These are phyloP conservation scores for Oreortyx pictus DNA, from an alignment of 2,797 vertebrate genomes.

Conservation along the genomic window DNA sequence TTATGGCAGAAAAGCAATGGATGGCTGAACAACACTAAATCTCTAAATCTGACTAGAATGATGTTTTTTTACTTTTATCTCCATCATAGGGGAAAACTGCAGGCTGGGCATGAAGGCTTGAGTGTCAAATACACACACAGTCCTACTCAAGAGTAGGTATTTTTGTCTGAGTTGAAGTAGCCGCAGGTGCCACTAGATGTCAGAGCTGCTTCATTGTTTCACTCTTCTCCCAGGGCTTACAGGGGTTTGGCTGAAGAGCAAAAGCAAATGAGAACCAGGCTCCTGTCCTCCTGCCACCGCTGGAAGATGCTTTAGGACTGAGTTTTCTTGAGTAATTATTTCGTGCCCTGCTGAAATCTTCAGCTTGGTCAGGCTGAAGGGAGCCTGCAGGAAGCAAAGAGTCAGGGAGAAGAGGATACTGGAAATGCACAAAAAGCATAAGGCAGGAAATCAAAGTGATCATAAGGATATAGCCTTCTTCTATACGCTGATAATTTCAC, in stretches of 20 bases:
- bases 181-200: conserved; percentile 40
- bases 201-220: background rate
- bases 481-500: background rate
- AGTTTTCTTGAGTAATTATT: background rate
- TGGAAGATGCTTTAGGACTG: background rate
- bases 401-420: background rate
- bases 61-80: background rate
- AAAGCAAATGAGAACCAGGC: background rate
- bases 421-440: background rate
- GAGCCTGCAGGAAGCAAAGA: background rate
- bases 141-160: background rate
- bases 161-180: background rate
- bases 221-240: background rate
- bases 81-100: background rate
- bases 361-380: background rate
- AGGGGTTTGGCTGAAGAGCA: background rate
- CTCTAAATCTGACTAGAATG: background rate
- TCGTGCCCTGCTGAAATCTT: background rate
- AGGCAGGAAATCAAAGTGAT: background rate
- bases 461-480: background rate
- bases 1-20: background rate
- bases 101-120: background rate
- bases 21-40: background rate
- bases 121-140: background rate
- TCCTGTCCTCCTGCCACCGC: background rate